A percentile compares a stretch with the other conserved stretches of the same genome.
Evolutionary conservation across 2,888 invertebrate species (phyloP).

Genomic region (Hemicrepidius hirtus): DNA sequence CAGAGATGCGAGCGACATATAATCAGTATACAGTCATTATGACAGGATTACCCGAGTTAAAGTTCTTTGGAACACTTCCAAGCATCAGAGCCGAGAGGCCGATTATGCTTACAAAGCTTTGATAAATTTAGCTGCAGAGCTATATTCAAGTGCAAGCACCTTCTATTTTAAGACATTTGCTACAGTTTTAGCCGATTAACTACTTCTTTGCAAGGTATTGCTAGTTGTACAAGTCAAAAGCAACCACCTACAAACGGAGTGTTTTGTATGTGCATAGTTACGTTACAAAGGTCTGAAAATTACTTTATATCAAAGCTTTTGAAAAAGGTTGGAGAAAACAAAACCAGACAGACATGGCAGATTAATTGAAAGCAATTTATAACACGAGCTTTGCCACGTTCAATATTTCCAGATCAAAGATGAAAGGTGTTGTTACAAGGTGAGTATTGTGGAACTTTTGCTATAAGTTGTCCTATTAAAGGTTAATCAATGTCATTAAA

Average conservation of each 20-base stretch:
- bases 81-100: conserved; percentile 33
- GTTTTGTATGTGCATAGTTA: conserved; percentile 1
- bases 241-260: conserved; percentile 3
- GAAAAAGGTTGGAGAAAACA: conserved; percentile 23
- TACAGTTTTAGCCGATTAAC: conserved; percentile 21
- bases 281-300: conserved; percentile 25
- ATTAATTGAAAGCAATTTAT: conserved; percentile 42
- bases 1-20: conserved; percentile 27
- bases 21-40: conserved; percentile 38
- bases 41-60: conserved; percentile 33
- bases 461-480: neutral
- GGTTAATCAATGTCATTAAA: too few species aligned
- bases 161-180: conserved; percentile 26
- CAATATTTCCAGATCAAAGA: conserved; percentile 30
- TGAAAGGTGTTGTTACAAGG: conserved; percentile 8
- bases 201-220: conserved; percentile 11
- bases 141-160: conserved; percentile 25
- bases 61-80: conserved; percentile 43
- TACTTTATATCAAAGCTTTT: conserved; percentile 10
- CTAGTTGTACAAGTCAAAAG: neutral
- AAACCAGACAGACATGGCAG: conserved; percentile 29
- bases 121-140: conserved; percentile 36
- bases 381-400: conserved; percentile 21
- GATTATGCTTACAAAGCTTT: conserved; percentile 39
- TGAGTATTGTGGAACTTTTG: neutral